These are phyloP conservation scores for Sebastes oblongus DNA, from an alignment of 2,797 vertebrate species.

Conservation along the genomic window DNA sequence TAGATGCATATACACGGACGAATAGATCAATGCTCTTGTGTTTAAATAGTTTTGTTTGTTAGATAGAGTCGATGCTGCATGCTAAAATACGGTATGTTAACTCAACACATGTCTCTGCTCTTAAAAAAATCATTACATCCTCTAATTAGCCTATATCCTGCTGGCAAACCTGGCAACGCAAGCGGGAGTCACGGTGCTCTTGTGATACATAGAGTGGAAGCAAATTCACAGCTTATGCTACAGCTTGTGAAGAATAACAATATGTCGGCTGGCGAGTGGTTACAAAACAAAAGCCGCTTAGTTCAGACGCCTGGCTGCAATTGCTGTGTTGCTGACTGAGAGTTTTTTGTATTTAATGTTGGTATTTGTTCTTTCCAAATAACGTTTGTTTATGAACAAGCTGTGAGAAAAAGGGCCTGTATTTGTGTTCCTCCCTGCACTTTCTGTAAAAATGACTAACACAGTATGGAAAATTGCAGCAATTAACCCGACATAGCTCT, in stretches of 20 bases:
- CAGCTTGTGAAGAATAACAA: conserved; percentile 52
- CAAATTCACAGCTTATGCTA: conserved; percentile 62
- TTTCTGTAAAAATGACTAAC: conserved; percentile 11
- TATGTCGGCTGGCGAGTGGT: conserved; percentile 36
- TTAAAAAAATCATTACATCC: neutral
- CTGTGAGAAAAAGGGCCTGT: neutral
- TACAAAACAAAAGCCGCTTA: conserved; percentile 58
- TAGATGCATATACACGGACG: neutral
- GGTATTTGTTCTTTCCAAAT: conserved; percentile 27
- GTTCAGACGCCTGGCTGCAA: conserved; percentile 53
- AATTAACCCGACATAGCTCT: conserved; percentile 34
- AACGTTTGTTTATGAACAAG: conserved; percentile 29
- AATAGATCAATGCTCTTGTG: neutral
- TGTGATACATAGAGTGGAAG: conserved; percentile 23
- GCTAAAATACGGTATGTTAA: neutral
- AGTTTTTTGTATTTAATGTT: conserved; percentile 39
- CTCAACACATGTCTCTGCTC: neutral
- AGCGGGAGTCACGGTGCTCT: neutral
- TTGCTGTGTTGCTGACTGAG: conserved; percentile 32
- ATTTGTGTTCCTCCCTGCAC: neutral
- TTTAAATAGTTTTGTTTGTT: neutral
- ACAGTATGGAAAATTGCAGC: neutral
- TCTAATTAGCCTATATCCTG: conserved; percentile 19
- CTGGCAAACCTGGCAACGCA: conserved; percentile 24
- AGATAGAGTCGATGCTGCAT: neutral